Percentiles rank a stretch among this genome's conserved stretches.
phyloP scores from a whole-genome alignment of 2,797 vertebrate species.

The Sus cebifrons region DNA sequence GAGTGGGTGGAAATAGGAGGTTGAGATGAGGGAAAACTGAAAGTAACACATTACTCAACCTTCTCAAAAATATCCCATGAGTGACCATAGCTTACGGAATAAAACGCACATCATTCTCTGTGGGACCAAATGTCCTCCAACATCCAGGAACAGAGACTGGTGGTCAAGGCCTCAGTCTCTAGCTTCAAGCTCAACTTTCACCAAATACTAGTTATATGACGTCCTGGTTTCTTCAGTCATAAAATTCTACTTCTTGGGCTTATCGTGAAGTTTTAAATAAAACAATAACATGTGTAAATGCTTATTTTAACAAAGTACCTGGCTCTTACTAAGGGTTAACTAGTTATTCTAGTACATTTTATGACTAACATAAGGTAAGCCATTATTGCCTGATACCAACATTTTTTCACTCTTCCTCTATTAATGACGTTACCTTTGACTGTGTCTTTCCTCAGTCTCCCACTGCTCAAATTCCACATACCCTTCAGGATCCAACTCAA shows the following conservation, averaged over 20 bases:
- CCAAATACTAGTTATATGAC: not conserved
- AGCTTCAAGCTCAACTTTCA: not conserved
- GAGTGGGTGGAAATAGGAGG: not conserved
- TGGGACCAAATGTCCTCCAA: not conserved
- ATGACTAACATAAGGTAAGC: not conserved
- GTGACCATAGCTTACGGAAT: not conserved
- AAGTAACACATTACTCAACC: not conserved
- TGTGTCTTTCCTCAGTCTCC: not conserved
- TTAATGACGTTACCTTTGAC: not conserved
- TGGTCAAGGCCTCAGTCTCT: not conserved
- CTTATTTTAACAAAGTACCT: conserved; percentile 34
- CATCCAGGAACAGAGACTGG: not conserved
- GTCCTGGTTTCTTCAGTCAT: not conserved
- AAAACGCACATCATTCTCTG: not conserved
- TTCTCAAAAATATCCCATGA: not conserved
- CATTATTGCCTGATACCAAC: not conserved
- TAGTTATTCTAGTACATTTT: not conserved
- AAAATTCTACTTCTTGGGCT: not conserved
- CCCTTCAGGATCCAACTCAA: not conserved
- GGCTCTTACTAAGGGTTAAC: not conserved
- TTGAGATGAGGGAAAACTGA: not conserved
- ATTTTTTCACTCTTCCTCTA: not conserved
- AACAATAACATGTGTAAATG: not conserved
- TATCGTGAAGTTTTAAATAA: not conserved
- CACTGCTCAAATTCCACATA: not conserved